These are phyloP conservation scores for Diplodus sargus DNA, from an alignment of 2,797 vertebrate species.

Conservation along the genomic window DNA sequence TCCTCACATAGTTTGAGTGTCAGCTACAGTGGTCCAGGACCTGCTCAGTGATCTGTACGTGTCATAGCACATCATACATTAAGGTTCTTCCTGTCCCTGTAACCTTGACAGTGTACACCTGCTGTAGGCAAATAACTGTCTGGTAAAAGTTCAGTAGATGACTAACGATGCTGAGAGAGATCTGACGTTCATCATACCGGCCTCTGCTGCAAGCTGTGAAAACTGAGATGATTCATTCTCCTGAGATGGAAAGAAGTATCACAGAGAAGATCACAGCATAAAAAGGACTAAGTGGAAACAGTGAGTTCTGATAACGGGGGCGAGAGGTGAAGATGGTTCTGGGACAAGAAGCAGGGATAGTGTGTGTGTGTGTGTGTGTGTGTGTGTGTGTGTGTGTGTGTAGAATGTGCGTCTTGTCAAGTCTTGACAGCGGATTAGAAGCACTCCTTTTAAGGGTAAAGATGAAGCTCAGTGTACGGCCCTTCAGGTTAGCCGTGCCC, in stretches of 20 bases:
- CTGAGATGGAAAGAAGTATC: constrained; percentile 15
- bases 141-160: constrained; percentile 19
- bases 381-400: constrained; percentile 25
- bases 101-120: constrained; percentile 9
- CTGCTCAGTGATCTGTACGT: not conserved
- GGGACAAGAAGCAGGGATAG: not conserved
- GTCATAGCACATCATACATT: not conserved
- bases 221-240: constrained; percentile 39
- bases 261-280: constrained; percentile 5
- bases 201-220: constrained; percentile 26
- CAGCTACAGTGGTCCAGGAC: not conserved
- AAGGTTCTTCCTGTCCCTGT: not conserved
- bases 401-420: constrained; percentile 44
- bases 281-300: constrained; percentile 25
- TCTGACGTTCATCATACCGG: constrained; percentile 1
- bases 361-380: constrained; percentile 6
- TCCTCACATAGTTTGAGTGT: constrained; percentile 21
- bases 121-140: constrained; percentile 1
- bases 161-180: constrained; percentile 18
- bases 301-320: constrained; percentile 40
- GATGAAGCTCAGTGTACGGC: constrained; percentile 45
- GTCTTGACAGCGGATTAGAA: constrained; percentile 48
- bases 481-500: constrained; percentile 44
- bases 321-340: constrained; percentile 29
- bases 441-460: constrained; percentile 67